Evolutionary conservation across 2,888 invertebrate species (phyloP), one percentile per base, ranked within the genome.

Genomic region (Philopedon plagiatum): DNA sequence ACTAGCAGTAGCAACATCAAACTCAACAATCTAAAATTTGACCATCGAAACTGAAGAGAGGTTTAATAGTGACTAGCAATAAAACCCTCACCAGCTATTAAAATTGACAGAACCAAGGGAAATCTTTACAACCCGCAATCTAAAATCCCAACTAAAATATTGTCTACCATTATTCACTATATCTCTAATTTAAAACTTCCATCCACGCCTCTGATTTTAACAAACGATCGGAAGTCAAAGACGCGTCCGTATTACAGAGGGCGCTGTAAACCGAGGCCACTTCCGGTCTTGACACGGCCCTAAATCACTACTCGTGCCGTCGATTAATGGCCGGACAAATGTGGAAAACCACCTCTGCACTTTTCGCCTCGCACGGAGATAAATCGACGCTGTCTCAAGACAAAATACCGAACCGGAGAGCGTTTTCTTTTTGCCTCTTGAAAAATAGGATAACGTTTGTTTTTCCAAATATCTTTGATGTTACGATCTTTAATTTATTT

Each of bases 271-370:
- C 83, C 82, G 83, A 82, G 84, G 83, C 83, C 82, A 83, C 84
- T 84, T 85, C 84, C 85, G 84, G 83, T 81, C 84, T 78, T 83
- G 85, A 85, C 85, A 84, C 82, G 79, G 77, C 81, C 82, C 83
- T 85, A 85, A 85, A 85, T 85, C 84, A 85, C 83, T 83, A 79
- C 79, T 78, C 77, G 78, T 78, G 77, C 79, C 79, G 84, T 54
- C 51, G 85, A 85, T 85, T 85, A 85, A 85, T 85, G 84, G 83
- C 76, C 82, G 83, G 83, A 83, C 85, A 85, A 85, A 85, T 85
- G 85, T 83, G 84, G 83, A 85, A 84, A 85, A 84, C 83, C 83
- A 83, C 84, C 84, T 83, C 83, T 82, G 82, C 82, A 82, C 83
- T 83, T 82, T 82, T 75, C 75, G 67, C 58, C 66, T 51, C 37